These are phyloP conservation scores for Nylanderia fulva DNA, from an alignment of 1,140 invertebrate species.

Conservation along the genomic window DNA sequence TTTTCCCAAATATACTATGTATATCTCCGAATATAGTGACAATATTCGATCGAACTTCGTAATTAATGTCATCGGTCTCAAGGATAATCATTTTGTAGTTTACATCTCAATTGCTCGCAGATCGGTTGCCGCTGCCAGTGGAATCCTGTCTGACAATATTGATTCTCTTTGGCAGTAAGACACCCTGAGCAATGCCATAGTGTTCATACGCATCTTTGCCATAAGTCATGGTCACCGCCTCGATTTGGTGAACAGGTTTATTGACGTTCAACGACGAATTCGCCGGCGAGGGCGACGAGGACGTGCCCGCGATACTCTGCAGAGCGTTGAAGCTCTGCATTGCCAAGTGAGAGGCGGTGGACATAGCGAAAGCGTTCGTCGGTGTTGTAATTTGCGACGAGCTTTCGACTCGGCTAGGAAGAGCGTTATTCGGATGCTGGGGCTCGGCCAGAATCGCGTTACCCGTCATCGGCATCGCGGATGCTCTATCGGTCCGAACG, in stretches of 20 bases:
- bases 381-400: slow-evolving; percentile 23
- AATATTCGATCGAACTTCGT: neutral
- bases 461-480: neutral
- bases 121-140: slow-evolving; percentile 79
- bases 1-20: neutral
- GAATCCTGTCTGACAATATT: slow-evolving; percentile 56
- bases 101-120: slow-evolving; percentile 78
- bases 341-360: slow-evolving; percentile 77
- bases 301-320: slow-evolving; percentile 65
- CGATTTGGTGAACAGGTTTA: neutral
- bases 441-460: slow-evolving; percentile 34
- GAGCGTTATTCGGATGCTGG: slow-evolving; percentile 34
- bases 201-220: slow-evolving; percentile 79
- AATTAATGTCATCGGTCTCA: neutral
- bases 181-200: slow-evolving; percentile 78
- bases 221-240: slow-evolving; percentile 53
- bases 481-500: slow-evolving; percentile 24
- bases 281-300: slow-evolving; percentile 14
- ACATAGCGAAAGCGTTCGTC: slow-evolving; percentile 70
- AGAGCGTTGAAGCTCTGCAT: slow-evolving; percentile 80
- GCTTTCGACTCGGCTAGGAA: slow-evolving; percentile 29
- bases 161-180: slow-evolving; percentile 39
- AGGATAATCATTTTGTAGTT: neutral
- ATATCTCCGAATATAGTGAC: neutral
- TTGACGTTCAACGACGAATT: neutral